Evolutionary conservation across 2,888 invertebrate genomes (phyloP), one percentile per base, ranked within the genome.

Genomic region (Polylopha cassiicola): DNA sequence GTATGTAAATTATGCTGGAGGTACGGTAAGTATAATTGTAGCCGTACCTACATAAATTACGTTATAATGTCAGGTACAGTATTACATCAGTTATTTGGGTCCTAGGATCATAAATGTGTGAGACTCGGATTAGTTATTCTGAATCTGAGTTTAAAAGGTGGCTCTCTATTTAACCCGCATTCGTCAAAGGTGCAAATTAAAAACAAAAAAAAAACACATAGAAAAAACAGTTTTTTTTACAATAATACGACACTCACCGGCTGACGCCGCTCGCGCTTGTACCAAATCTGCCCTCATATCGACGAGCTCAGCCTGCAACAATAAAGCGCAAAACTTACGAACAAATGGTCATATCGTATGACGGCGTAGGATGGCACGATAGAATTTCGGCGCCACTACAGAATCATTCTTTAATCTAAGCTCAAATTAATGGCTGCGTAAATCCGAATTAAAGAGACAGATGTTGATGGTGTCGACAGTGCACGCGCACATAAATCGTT

Each of bases 271-370:
- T 61, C 90, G 86, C 7, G 91, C 89, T 53, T 93, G 91, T 32
- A 90, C 88, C 55, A 94, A 71, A 65, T 94, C 92, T 36, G 91
- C 89, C 56, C 92, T 88, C 85, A 92, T 88, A 61, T 91, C 90
- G 36, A 91, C 88, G 49, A 94, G 78, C 74, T 94, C 94, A 39
- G 94, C 93, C 94, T 94, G 84, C 34, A 66, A 78, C 69, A 58
- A 68, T 38, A 39, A 32, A 58, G 56, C 56, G 56, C 53, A 54
- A 52, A 50, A 42, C 13, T 39, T 43, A 29, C 11, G 20, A 33
- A 18, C 22, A 15, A 9, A 18, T 29, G 23, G 29, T 29, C 24
- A 28, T 13, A 51, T 39, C 37, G 41, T 37, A 42, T 31, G 24
- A 47, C 29, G 32, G 58, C 70, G 66, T 72, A 68, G 62, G 58